phyloP scores from a whole-genome alignment of 2,797 vertebrate genomes.

The Gorsachius magnificus region DNA sequence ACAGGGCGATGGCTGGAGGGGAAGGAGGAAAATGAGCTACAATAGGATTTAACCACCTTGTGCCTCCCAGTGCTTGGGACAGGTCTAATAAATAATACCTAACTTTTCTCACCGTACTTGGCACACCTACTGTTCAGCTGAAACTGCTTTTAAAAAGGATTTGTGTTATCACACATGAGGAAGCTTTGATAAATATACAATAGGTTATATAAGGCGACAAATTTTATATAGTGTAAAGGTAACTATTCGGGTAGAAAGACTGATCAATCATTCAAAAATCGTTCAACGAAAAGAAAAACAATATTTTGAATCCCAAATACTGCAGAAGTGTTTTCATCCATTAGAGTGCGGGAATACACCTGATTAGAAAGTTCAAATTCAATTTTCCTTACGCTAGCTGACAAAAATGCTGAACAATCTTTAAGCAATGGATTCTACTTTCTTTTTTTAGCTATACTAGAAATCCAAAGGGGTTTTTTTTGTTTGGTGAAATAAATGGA shows the following conservation, averaged over 20 bases:
- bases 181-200: neutral
- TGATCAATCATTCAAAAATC: neutral
- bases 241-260: neutral
- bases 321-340: neutral
- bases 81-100: neutral
- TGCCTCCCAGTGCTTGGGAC: neutral
- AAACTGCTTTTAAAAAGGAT: neutral
- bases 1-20: rapidly evolving
- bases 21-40: neutral
- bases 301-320: neutral
- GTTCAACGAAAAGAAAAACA: neutral
- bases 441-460: neutral
- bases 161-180: neutral
- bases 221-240: neutral
- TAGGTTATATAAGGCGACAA: neutral
- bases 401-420: neutral
- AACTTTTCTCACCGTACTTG: neutral
- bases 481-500: neutral
- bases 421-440: neutral
- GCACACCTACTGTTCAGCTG: neutral
- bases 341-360: neutral
- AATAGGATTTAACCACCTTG: neutral
- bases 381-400: neutral
- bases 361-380: neutral
- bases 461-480: neutral